These are phyloP conservation scores for Drosophila anomalipes DNA, from an alignment of 2,888 invertebrate genomes.

Conservation along the genomic window DNA sequence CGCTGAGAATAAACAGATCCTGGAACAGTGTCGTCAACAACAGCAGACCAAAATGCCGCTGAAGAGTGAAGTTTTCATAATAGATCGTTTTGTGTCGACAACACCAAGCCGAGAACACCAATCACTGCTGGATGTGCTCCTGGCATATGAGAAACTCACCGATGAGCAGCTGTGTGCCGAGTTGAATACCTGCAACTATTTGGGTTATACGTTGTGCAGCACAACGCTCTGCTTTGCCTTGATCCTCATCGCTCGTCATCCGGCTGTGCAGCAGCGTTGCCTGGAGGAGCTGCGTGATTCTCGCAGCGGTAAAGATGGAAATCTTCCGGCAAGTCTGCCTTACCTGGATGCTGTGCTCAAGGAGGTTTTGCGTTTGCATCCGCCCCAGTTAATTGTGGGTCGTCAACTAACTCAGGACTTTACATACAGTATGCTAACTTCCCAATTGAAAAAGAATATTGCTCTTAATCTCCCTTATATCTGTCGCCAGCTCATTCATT, in stretches of 20 bases:
- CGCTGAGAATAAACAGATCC: constrained; percentile 36
- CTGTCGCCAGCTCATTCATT: constrained; percentile 54
- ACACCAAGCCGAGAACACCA: constrained; percentile 18
- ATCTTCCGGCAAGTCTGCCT: constrained; percentile 22
- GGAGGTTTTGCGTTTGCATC: constrained; percentile 88
- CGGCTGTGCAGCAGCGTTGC: constrained; percentile 62
- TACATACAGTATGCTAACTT: constrained; percentile 57
- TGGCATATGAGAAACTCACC: constrained; percentile 11
- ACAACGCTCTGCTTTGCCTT: constrained; percentile 62
- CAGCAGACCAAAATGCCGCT: not conserved
- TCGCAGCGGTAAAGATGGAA: not conserved
- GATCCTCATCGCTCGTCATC: constrained; percentile 65
- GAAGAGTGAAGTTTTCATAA: constrained; percentile 13
- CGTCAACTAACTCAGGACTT: constrained; percentile 63
- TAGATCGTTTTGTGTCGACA: constrained; percentile 25
- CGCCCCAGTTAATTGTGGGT: constrained; percentile 86
- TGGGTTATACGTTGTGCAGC: constrained; percentile 59
- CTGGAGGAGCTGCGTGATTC: constrained; percentile 43
- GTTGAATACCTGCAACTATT: constrained; percentile 60
- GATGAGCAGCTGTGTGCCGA: constrained; percentile 54
- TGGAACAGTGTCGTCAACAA: constrained; percentile 24
- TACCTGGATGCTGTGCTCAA: constrained; percentile 85
- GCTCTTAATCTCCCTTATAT: not conserved
- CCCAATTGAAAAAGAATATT: not conserved
- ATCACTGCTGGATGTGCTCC: constrained; percentile 57